Evolutionary conservation across 2,113 vertebrate genomes (phyloP), one percentile per base, ranked within the genome.

Genomic region (Periophthalmus modestus): DNA sequence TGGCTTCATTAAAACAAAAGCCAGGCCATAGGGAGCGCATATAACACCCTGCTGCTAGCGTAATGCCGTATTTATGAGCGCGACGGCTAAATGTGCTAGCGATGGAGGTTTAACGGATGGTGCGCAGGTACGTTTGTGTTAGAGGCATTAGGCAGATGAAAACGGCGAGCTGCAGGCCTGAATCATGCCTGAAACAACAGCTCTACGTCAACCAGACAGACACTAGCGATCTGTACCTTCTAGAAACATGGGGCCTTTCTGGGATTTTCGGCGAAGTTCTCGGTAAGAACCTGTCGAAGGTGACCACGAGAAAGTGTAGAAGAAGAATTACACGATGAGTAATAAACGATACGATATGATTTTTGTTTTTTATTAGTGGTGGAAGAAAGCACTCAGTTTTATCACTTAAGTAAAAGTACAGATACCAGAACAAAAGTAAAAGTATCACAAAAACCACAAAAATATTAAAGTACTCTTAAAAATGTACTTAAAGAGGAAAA

Each of bases 1-100:
- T 97, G 96, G 95, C 95, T 97, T 98, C 97, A 98, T 98, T 98
- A 98, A 98, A 98, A 97, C 96, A 96, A 97, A 97, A 97, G 94
- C 95, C 93, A 87, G 91, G 95, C 96, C 96, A 94, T 90, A 92
- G 96, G 96, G 96, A 98, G 93, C 93, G 86, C 92, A 93, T 94
- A 93, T 95, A 96, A 94, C 92, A 94, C 91, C 96, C 93, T 91
- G 94, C 93, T 92, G 95, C 94, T 95, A 95, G 95, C 95, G 21
- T 97, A 97, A 97, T 94, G 96, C 95, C 95, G 94, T 98, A 96
- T 98, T 98, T 98, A 97, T 97, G 96, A 96, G 95, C 94, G 72
- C 28, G 62, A 9, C 39, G 87, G 91, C 95, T 96, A 98, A 98
- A 99, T 98, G 96, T 96, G 97, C 95, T 96, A 93, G 95, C 95